A percentile compares a stretch with the other conserved stretches of the same genome.
These are phyloP conservation scores for Nebria salina DNA, from an alignment of 2,888 invertebrate species.

Conservation along the genomic window DNA sequence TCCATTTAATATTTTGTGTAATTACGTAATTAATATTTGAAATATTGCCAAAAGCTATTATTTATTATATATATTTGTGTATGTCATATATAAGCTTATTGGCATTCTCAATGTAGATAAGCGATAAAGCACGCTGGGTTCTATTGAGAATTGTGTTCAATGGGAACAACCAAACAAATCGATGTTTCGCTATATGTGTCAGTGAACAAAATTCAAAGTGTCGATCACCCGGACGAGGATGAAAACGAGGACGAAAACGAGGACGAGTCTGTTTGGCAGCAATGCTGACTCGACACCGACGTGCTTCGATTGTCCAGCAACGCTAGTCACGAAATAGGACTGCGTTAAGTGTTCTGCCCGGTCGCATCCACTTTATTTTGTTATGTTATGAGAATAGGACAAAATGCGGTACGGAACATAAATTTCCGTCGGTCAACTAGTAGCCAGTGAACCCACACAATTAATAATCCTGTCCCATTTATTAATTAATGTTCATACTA, in stretches of 20 bases:
- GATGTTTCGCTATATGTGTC: background rate
- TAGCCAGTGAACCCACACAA: no score
- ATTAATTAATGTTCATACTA: no score
- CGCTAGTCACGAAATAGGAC: background rate
- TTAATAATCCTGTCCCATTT: no score
- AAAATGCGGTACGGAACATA: background rate
- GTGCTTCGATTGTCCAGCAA: conserved; percentile 17
- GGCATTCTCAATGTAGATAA: no score
- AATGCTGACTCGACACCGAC: conserved; percentile 15
- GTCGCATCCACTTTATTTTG: background rate
- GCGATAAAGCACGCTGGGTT: background rate
- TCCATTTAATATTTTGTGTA: no score
- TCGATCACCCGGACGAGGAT: background rate
- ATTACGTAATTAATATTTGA: no score
- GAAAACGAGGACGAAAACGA: background rate
- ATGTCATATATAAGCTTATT: no score
- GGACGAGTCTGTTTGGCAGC: conserved; percentile 8
- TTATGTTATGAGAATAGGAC: background rate
- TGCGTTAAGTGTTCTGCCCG: background rate
- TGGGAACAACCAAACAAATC: background rate
- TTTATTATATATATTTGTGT: no score
- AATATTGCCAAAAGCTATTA: no score
- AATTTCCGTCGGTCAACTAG: background rate
- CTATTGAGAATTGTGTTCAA: background rate
- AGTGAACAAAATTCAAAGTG: background rate